Evolutionary conservation across 64 coral and sea anemone species (phyloP).

Genomic region (Actinia tenebrosa): DNA sequence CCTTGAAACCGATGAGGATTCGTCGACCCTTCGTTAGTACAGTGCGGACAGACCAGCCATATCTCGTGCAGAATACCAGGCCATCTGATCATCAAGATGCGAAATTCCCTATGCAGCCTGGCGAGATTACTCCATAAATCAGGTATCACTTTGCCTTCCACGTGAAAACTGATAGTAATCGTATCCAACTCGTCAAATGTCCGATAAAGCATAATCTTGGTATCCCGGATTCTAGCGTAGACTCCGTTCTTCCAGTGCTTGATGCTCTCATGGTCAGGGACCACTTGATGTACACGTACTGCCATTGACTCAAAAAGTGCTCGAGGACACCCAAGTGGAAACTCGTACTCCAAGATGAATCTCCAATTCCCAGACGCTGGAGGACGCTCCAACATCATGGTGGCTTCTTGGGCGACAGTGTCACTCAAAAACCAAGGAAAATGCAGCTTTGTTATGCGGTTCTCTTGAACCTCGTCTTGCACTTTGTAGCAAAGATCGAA

Average conservation of each 20-base stretch:
- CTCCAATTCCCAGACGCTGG: neutral
- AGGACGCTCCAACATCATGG: neutral
- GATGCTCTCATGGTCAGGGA: slow-evolving; percentile 34
- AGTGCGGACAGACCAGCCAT: slow-evolving; percentile 62
- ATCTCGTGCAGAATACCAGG: slow-evolving; percentile 40
- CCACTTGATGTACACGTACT: slow-evolving; percentile 28
- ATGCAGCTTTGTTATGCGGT: slow-evolving; percentile 8
- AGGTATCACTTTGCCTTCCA: slow-evolving; percentile 11
- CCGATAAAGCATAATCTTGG: slow-evolving; percentile 19
- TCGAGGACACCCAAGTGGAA: slow-evolving; percentile 28
- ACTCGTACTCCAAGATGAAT: slow-evolving; percentile 50
- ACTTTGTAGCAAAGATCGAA: slow-evolving; percentile 58
- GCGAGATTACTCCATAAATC: slow-evolving; percentile 41
- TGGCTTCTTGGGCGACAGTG: neutral
- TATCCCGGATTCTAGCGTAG: slow-evolving; percentile 29
- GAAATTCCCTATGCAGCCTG: slow-evolving; percentile 10
- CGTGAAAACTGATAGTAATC: slow-evolving; percentile 15
- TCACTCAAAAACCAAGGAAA: slow-evolving; percentile 71
- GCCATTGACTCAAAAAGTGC: slow-evolving; percentile 43
- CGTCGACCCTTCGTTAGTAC: neutral
- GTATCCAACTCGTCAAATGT: neutral
- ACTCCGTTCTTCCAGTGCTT: slow-evolving; percentile 46
- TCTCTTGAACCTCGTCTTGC: neutral
- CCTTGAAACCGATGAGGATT: neutral
- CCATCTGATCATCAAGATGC: slow-evolving; percentile 36